phyloP scores from a whole-genome alignment of 2,888 invertebrate species.

The Lasius platythorax region DNA sequence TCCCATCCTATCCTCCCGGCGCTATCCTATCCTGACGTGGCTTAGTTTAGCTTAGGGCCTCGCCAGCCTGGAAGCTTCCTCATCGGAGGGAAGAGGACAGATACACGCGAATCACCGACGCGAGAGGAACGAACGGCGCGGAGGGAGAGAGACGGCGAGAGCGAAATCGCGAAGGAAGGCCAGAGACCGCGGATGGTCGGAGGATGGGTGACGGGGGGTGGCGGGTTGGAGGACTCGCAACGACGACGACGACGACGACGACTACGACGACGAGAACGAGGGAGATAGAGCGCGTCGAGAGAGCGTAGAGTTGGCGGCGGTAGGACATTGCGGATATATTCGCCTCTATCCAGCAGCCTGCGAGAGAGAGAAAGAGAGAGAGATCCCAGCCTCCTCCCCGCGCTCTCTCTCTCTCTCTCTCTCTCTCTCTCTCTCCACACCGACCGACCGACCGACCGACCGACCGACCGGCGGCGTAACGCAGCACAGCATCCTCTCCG shows the following conservation, averaged over 20 bases:
- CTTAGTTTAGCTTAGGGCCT: constrained; percentile 83
- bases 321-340: constrained; percentile 85
- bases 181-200: constrained; percentile 48
- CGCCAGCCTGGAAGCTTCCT: constrained; percentile 71
- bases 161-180: constrained; percentile 53
- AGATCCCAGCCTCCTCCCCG: too few species aligned
- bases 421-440: too few species aligned
- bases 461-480: constrained; percentile 83
- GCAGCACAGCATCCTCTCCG: constrained; percentile 86
- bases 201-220: constrained; percentile 33
- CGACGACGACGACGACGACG: constrained; percentile 21
- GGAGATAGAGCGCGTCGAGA: constrained; percentile 60
- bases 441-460: constrained; percentile 62
- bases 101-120: constrained; percentile 45
- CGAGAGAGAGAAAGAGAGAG: constrained; percentile 56
- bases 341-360: constrained; percentile 76
- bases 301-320: constrained; percentile 80
- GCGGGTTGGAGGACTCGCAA: constrained; percentile 28
- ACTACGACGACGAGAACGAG: constrained; percentile 38
- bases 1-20: constrained; percentile 76
- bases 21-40: constrained; percentile 81
- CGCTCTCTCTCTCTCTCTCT: too few species aligned
- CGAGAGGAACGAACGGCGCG: constrained; percentile 36
- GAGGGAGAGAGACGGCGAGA: constrained; percentile 48
- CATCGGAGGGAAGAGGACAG: constrained; percentile 55